Percentiles rank a stretch among this genome's conserved stretches.
phyloP scores from a whole-genome alignment of 2,888 invertebrate genomes.

The Arge pagana region DNA sequence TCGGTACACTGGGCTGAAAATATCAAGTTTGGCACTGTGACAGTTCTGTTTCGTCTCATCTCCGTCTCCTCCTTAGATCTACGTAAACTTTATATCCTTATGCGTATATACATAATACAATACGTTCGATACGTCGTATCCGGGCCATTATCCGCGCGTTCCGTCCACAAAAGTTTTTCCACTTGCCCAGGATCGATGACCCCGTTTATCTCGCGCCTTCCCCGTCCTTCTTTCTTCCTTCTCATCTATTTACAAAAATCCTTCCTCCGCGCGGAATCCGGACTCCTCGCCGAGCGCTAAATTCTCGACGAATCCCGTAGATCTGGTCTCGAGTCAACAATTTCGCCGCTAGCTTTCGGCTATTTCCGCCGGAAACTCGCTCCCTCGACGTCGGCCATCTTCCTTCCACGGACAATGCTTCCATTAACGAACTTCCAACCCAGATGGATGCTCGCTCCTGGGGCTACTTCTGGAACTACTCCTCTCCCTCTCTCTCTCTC shows the following conservation, averaged over 20 bases:
- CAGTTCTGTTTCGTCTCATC: conserved; percentile 1
- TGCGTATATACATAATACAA: conserved; percentile 4
- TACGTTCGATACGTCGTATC: no score
- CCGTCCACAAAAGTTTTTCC: no score
- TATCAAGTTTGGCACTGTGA: conserved; percentile 20
- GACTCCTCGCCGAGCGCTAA: conserved; percentile 3
- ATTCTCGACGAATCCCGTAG: background rate
- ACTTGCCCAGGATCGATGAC: background rate
- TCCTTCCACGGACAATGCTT: conserved; percentile 38
- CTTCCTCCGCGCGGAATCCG: background rate
- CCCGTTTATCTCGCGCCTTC: background rate
- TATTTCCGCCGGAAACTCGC: conserved; percentile 22
- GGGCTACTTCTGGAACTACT: no score
- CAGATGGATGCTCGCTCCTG: background rate
- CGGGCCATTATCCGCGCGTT: no score
- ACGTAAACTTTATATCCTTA: background rate
- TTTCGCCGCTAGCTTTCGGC: conserved; percentile 12
- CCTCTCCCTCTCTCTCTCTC: background rate
- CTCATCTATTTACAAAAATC: background rate
- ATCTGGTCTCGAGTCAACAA: background rate
- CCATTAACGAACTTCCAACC: conserved; percentile 40
- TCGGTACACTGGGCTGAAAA: conserved; percentile 12
- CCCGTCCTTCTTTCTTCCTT: background rate
- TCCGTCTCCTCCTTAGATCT: background rate
- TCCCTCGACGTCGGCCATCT: conserved; percentile 24